These are phyloP conservation scores for Sciurus niger DNA, from an alignment of 2,113 vertebrate genomes.

Conservation along the genomic window DNA sequence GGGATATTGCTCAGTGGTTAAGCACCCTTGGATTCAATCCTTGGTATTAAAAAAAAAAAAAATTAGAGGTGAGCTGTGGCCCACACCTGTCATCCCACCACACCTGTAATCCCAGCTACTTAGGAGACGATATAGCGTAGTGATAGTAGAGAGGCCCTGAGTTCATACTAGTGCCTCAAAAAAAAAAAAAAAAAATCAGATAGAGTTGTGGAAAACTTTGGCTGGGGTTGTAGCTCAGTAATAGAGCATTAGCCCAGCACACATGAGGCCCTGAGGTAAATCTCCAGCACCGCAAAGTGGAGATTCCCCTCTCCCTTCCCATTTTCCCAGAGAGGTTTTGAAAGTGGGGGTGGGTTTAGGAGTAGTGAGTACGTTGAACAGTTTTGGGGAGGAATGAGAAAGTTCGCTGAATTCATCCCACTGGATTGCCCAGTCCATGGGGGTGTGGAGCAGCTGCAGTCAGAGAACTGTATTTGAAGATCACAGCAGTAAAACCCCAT, in stretches of 20 bases:
- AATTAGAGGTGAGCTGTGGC: no score
- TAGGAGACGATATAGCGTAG: not conserved
- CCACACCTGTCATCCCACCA: no score
- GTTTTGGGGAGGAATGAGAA: not conserved
- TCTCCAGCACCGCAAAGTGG: not conserved
- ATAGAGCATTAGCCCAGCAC: not conserved
- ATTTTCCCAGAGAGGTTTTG: not conserved
- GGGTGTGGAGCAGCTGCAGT: not conserved
- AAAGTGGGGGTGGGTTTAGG: not conserved
- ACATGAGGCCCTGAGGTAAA: not conserved
- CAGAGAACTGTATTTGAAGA: not conserved
- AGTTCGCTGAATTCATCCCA: not conserved
- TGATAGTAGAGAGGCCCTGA: not conserved
- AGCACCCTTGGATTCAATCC: no score
- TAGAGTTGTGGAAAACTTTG: not conserved
- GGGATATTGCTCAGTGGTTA: no score
- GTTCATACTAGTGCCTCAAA: not conserved
- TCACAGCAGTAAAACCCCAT: accelerated
- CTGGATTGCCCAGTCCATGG: no score
- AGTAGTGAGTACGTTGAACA: not conserved
- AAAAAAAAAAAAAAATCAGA: not conserved
- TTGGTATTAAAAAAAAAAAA: no score
- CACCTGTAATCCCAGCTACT: no score
- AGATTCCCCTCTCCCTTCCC: not conserved
- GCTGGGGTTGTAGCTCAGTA: not conserved